Evolutionary conservation across 2,888 invertebrate species (phyloP), one percentile per base, ranked within the genome.

Genomic region (Geophilus truncorum): DNA sequence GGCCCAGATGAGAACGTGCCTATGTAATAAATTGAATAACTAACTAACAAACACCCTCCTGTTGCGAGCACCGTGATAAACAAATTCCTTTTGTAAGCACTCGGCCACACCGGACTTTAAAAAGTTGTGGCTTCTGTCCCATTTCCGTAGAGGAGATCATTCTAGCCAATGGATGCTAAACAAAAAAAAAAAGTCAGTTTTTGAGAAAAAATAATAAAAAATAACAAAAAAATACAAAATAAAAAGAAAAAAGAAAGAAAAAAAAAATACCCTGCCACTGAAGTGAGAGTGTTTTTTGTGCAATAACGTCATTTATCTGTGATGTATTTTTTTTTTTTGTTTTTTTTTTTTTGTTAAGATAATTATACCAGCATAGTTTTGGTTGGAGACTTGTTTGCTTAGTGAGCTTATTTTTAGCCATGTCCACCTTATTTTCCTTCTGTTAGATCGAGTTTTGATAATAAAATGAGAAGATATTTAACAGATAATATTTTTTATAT

Each of bases 271-370:
- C 57, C 57, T 57, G 57, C 57, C 21, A 57, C 21, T 23, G 45
- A 45, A 45, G 45, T 45, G 45, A 45, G 45, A 45, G 45, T 57
- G 57, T 57, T 57, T 57, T 40, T 57, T 57, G 57, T 57, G 57
- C 57, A 57, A 57, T 57, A 57, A 57, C 57, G 57, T 57, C 57
- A 57, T 57, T 57, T 57, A 57, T 57, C 57, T 57, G 57, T 57
- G 57, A 57, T 57, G 57, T 57, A 23, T 21, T 57, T 45, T 4
- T 45, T 45, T 4, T 3, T 57, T 57, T 40, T 40, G 2, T 40
- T 7, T 40, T 40, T 40, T 40, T 15, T 40, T 12, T 2, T n/a
- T n/a, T n/a, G n/a, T n/a, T n/a, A n/a, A n/a, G n/a, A n/a, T n/a
- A n/a, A n/a, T n/a, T 12, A 57, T 57, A 57, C 18, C 3, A 21